Base-by-base conservation (phyloP, 2,113 vertebrate genomes). In the Gopherus flavomarginatus region DNA sequence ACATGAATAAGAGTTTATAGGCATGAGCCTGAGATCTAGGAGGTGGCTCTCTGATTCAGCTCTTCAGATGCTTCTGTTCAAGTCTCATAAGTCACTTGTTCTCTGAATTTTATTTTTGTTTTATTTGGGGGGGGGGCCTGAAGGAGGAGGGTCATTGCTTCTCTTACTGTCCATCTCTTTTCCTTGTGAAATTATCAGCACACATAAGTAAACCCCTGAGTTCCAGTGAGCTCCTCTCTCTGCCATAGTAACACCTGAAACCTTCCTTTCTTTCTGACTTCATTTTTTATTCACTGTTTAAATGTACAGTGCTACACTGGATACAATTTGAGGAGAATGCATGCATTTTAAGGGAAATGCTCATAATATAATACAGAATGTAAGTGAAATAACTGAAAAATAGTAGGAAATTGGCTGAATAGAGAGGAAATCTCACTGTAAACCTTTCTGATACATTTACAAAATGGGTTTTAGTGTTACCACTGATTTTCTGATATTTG, bases 381-480 rank as follows among this genome's bases (percentile, higher is more conserved):
- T 10, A 50, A 57, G 5, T 47, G 53, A 69, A 81, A 87, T 77
- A 50, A 17, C 62, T 86, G 72, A 69, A 35, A 12, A 79, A 35
- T 2, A 83, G 1, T 24, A 2, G 17, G 62, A 85, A 90, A 88
- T 4, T 13, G 3, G 62, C 27, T 75, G 5, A 85, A 88, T 84
- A 8, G 6, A 52, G 9, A 79, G 1, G 75, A 22, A 38, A 1
- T 1, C 52, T 14, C 1, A 54, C 5, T 56, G 72, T 35, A 3
- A 0, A 31, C 1, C 62, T 50, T 42, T 53, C 59, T 44, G 49
- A 56, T 38, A 0, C 81, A 56, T 24, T 86, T 5, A 21, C 6
- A 87, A 83, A 3, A 26, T 59, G 77, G 87, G 8, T 0, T 9
- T 27, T n/a, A 7, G 8, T 89, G 82, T 91, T 82, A 6, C 21